These are phyloP conservation scores for Poecilia picta DNA, from an alignment of 2,797 vertebrate species.

Conservation along the genomic window DNA sequence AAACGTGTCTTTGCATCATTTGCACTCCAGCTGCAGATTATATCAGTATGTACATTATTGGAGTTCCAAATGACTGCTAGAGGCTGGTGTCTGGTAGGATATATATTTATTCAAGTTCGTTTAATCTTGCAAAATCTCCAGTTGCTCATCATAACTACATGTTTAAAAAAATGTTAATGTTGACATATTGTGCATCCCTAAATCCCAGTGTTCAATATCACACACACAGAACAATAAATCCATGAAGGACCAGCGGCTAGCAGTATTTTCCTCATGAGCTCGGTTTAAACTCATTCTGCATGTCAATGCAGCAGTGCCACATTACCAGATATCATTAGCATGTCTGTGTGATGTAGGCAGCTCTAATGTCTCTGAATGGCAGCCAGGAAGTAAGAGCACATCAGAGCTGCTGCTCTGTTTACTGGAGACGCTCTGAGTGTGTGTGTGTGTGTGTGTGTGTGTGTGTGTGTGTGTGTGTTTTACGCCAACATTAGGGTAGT, in stretches of 20 bases:
- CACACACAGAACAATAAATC: slow-evolving; percentile 18
- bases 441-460: not conserved
- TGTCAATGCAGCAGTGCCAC: slow-evolving; percentile 39
- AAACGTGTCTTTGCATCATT: not conserved
- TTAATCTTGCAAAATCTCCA: not conserved
- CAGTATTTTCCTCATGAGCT: slow-evolving; percentile 18
- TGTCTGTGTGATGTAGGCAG: slow-evolving; percentile 47
- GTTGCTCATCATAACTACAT: not conserved
- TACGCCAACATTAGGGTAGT: slow-evolving; percentile 43
- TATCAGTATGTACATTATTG: not conserved
- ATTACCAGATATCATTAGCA: slow-evolving; percentile 65
- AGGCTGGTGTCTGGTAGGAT: not conserved
- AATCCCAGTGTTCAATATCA: not conserved
- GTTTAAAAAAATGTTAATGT: not conserved
- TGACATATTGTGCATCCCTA: not conserved
- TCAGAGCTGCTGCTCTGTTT: slow-evolving; percentile 41
- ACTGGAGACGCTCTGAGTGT: slow-evolving; percentile 32
- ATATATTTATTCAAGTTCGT: not conserved
- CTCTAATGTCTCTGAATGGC: slow-evolving; percentile 60
- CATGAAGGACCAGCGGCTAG: not conserved
- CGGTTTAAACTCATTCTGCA: slow-evolving; percentile 37
- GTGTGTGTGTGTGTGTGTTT: not conserved
- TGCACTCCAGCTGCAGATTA: not conserved
- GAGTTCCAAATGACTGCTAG: not conserved
- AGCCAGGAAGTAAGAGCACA: slow-evolving; percentile 54